Conservation (phyloP, 2,888 invertebrate genomes). For the Toxonevra muliebris region DNA sequence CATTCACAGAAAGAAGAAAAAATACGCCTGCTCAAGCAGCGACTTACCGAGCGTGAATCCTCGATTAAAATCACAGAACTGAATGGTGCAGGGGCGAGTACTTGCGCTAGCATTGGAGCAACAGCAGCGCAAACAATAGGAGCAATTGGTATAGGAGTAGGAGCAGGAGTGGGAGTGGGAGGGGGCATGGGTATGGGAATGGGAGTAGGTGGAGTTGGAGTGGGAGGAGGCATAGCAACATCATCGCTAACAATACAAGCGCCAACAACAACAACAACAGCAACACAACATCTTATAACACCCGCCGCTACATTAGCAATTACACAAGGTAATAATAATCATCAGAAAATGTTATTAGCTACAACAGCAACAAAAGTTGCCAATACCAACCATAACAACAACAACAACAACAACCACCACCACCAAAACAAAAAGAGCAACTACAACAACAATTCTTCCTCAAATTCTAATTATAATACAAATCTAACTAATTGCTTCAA, state of each 20-base stretch:
- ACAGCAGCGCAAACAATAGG: constrained; percentile 30
- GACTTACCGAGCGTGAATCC: constrained; percentile 81
- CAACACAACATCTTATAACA: constrained; percentile 52
- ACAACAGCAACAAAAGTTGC: not conserved
- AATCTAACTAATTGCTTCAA: constrained; percentile 11
- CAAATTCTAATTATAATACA: not conserved
- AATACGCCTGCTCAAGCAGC: constrained; percentile 82
- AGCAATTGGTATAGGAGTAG: constrained; percentile 30
- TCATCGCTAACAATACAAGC: constrained; percentile 48
- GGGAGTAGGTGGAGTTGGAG: constrained; percentile 7
- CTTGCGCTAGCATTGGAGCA: constrained; percentile 50
- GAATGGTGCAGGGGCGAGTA: constrained; percentile 43
- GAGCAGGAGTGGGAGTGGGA: constrained; percentile 11
- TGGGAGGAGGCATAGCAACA: constrained; percentile 23
- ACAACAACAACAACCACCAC: constrained; percentile 4
- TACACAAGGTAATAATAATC: constrained; percentile 66
- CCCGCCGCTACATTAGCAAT: constrained; percentile 79
- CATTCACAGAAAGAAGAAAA: constrained; percentile 87
- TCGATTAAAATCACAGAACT: constrained; percentile 65
- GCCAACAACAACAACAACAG: constrained; percentile 17
- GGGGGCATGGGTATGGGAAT: constrained; percentile 36
- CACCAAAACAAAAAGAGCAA: constrained; percentile 11
- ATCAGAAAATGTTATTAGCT: not conserved
- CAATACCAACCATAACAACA: constrained; percentile 7
- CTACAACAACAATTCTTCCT: constrained; percentile 2